These are phyloP conservation scores for Pterocles burchelli DNA, from an alignment of 2,113 vertebrate species.

Conservation along the genomic window DNA sequence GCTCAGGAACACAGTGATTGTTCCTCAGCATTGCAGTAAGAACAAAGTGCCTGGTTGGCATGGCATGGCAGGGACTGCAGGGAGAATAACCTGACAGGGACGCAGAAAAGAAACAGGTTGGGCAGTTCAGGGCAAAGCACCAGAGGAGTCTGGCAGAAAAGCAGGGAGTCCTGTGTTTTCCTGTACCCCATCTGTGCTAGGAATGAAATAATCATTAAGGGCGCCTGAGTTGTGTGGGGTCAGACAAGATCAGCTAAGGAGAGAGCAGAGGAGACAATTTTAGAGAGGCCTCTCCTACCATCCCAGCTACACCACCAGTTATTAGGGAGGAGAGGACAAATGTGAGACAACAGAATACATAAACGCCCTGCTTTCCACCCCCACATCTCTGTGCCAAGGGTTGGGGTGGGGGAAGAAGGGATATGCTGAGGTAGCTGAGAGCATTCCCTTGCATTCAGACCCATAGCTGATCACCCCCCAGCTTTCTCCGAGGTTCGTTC, in stretches of 20 bases:
- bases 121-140: not conserved
- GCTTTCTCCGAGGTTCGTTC: not conserved
- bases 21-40: not conserved
- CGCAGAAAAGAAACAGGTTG: not conserved
- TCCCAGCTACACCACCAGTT: no score
- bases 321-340: not conserved
- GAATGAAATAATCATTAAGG: not conserved
- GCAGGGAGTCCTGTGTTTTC: not conserved
- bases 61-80: not conserved
- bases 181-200: not conserved
- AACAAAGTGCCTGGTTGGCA: accelerated
- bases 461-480: not conserved
- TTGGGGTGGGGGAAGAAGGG: not conserved
- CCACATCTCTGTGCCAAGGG: accelerated
- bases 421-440: not conserved
- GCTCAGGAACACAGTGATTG: not conserved
- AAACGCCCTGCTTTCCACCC: not conserved
- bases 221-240: not conserved
- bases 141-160: not conserved
- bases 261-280: not conserved
- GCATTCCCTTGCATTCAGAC: not conserved
- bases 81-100: not conserved
- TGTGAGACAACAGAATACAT: not conserved
- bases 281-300: not conserved
- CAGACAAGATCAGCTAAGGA: not conserved